Evolutionary conservation across 1,140 invertebrate genomes (phyloP).

Genomic region (Lineus longissimus): DNA sequence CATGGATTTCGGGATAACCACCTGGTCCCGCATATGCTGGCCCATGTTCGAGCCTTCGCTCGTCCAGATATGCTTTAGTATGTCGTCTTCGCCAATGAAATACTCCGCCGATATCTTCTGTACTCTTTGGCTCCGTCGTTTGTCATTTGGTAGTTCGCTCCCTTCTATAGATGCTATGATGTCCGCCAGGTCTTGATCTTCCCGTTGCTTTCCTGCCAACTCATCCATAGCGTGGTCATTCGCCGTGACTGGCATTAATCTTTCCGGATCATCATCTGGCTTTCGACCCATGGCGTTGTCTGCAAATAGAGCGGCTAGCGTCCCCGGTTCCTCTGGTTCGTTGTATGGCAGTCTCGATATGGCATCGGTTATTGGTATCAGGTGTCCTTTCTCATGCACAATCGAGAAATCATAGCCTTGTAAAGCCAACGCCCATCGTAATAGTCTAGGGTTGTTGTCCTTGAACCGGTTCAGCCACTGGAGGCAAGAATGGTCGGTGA

Average conservation of each 20-base stretch:
- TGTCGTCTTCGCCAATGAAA: background rate
- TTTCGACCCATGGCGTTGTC: background rate
- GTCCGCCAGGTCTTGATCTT: too few relatives aligned
- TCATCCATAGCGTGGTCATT: too few relatives aligned
- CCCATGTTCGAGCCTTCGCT: background rate
- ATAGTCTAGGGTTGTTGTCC: background rate
- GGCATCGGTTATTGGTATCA: conserved; percentile 8
- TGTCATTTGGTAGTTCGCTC: too few relatives aligned
- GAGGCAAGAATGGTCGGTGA: conserved; percentile 5
- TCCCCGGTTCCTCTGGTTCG: background rate
- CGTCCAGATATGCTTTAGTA: background rate
- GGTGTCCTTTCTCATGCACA: conserved; percentile 1
- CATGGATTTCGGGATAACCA: background rate
- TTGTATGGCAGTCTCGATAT: background rate
- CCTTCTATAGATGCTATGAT: too few relatives aligned
- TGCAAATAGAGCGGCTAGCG: background rate
- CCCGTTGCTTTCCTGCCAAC: too few relatives aligned
- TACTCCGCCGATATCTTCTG: background rate
- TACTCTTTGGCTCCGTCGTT: too few relatives aligned
- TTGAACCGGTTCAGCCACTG: conserved; percentile 1
- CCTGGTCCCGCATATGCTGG: background rate
- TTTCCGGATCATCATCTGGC: background rate
- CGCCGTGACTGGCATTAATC: too few relatives aligned
- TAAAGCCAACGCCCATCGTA: background rate
- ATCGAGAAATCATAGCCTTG: conserved; percentile 5